Conservation (phyloP, 2,113 vertebrate species). For the Semnopithecus entellus region DNA sequence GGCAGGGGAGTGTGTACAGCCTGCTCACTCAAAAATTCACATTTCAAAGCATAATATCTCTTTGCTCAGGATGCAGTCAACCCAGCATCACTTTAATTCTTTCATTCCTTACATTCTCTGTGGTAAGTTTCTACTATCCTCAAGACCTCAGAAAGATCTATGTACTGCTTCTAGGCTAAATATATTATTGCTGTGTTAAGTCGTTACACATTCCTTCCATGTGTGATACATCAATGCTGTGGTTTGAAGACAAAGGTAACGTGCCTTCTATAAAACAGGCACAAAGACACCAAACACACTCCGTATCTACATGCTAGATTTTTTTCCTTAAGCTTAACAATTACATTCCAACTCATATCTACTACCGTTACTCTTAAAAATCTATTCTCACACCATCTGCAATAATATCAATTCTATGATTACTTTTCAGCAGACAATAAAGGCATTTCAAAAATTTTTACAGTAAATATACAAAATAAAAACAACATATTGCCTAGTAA, state of each 20-base stretch:
- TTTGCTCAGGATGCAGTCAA: not conserved
- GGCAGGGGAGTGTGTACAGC: rapidly evolving
- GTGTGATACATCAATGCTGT: rapidly evolving
- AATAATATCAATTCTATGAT: not conserved
- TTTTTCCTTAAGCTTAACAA: not conserved
- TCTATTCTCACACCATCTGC: not conserved
- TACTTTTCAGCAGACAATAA: not conserved
- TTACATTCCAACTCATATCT: not conserved
- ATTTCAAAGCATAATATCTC: not conserved
- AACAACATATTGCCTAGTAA: not conserved
- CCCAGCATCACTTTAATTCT: not conserved
- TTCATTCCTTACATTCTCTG: not conserved
- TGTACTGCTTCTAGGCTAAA: not conserved
- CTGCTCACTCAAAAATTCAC: not conserved
- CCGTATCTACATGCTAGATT: rapidly evolving
- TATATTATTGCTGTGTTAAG: not conserved
- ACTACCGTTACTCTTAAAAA: not conserved
- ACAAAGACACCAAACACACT: not conserved
- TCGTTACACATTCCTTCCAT: no score
- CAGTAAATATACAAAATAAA: not conserved
- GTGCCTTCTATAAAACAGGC: not conserved
- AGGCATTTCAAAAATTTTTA: not conserved
- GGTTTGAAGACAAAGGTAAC: not conserved
- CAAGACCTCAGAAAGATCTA: not conserved
- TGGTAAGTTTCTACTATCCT: not conserved